These are phyloP conservation scores for Oreonectes daqikongensis DNA, from an alignment of 2,797 vertebrate species.

Conservation along the genomic window DNA sequence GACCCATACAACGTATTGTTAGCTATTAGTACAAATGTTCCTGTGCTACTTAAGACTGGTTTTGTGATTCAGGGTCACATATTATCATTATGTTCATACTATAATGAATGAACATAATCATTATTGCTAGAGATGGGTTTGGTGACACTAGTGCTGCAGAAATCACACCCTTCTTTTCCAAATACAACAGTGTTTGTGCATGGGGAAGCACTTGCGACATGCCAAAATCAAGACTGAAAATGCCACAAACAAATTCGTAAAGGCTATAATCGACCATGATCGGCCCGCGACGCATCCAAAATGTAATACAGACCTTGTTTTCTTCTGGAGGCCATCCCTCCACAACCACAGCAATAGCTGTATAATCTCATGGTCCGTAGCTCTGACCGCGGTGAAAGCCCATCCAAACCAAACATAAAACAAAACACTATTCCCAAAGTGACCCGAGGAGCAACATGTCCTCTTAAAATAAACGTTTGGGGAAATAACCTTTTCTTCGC, in stretches of 20 bases:
- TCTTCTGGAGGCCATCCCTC: slow-evolving; percentile 42
- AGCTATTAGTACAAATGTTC: too few relatives aligned
- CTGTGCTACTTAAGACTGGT: too few relatives aligned
- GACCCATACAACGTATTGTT: too few relatives aligned
- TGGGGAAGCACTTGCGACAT: neutral
- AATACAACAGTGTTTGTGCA: neutral
- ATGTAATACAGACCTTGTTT: slow-evolving; percentile 44
- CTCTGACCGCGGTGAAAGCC: slow-evolving; percentile 51
- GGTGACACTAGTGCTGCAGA: neutral
- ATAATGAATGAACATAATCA: too few relatives aligned
- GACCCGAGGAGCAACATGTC: slow-evolving; percentile 48
- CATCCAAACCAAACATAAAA: slow-evolving; percentile 56
- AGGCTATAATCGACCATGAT: neutral
- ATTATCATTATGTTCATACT: too few relatives aligned
- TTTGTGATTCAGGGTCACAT: too few relatives aligned
- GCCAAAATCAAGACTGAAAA: neutral
- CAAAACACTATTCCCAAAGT: slow-evolving; percentile 49
- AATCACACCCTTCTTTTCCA: neutral
- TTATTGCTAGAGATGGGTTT: too few relatives aligned
- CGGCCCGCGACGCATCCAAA: neutral
- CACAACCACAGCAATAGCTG: slow-evolving; percentile 52
- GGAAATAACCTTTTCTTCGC: slow-evolving; percentile 47
- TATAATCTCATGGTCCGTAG: slow-evolving; percentile 47
- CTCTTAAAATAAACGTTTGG: slow-evolving; percentile 55
- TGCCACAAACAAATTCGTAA: neutral